Conservation (phyloP, 2,888 invertebrate genomes). For the Nematopogon swammerdamellus region DNA sequence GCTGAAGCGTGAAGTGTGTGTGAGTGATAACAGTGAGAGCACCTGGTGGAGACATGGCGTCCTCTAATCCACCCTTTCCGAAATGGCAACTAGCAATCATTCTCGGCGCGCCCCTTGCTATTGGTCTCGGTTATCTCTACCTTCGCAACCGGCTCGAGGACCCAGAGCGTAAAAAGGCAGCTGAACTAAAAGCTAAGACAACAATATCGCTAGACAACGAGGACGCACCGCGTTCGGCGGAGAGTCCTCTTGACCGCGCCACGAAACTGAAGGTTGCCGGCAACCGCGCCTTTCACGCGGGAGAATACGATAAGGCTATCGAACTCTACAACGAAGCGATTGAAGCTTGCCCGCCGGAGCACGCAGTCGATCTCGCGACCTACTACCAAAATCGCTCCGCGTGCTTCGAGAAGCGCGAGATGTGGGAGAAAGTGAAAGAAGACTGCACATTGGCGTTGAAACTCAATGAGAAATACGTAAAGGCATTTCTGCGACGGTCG, state of each 20-base stretch:
- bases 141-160: conserved; percentile 58
- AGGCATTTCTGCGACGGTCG: conserved; percentile 82
- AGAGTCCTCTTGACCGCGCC: conserved; percentile 69
- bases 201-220: conserved; percentile 61
- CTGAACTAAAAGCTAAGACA: conserved; percentile 49
- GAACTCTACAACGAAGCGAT: conserved; percentile 90
- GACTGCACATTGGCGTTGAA: conserved; percentile 86
- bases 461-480: conserved; percentile 80
- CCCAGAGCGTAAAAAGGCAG: conserved; percentile 52
- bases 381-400: conserved; percentile 97
- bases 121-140: conserved; percentile 79
- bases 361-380: conserved; percentile 75
- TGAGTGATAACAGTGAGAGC: too few relatives aligned
- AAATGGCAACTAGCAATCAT: conserved; percentile 87
- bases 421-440: conserved; percentile 78
- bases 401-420: conserved; percentile 87
- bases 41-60: too few relatives aligned
- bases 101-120: conserved; percentile 78
- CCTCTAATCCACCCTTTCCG: conserved; percentile 60
- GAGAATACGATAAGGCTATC: conserved; percentile 90
- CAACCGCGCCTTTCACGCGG: conserved; percentile 79
- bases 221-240: conserved; percentile 36
- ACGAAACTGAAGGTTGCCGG: conserved; percentile 83
- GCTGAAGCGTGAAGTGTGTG: too few relatives aligned
- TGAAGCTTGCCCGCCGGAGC: conserved; percentile 75